These are phyloP conservation scores for Agrotis puta DNA, from an alignment of 2,888 invertebrate species.

Conservation along the genomic window DNA sequence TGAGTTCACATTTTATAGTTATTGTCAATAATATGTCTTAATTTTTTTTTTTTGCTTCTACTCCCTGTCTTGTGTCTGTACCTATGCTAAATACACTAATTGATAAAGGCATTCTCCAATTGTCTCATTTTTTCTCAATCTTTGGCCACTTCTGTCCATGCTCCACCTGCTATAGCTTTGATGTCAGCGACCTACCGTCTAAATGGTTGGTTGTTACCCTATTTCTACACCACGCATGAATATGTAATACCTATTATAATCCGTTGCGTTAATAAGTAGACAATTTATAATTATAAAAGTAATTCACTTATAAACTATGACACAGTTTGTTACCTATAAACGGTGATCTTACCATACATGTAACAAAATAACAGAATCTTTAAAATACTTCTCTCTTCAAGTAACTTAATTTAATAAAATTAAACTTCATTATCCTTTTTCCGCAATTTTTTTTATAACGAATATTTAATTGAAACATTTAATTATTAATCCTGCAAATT, in stretches of 20 bases:
- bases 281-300: not conserved
- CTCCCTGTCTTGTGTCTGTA: too few species aligned
- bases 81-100: too few species aligned
- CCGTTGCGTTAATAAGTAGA: not conserved
- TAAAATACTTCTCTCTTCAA: not conserved
- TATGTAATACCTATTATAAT: not conserved
- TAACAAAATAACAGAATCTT: not conserved
- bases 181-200: too few species aligned
- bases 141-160: too few species aligned
- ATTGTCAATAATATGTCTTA: too few species aligned
- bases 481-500: conserved; percentile 7
- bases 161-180: too few species aligned
- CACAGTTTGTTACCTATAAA: too few species aligned
- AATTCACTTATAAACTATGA: conserved; percentile 1
- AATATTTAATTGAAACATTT: conserved; percentile 4
- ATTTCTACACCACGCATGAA: not conserved
- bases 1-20: too few species aligned
- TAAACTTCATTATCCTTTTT: not conserved
- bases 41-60: too few species aligned
- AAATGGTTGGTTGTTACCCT: not conserved
- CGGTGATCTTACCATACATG: not conserved
- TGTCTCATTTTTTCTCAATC: too few species aligned
- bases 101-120: too few species aligned
- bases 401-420: not conserved
- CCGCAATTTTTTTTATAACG: conserved; percentile 7